Conservation (phyloP, 2,113 vertebrate species). For the Myotis brandtii region DNA sequence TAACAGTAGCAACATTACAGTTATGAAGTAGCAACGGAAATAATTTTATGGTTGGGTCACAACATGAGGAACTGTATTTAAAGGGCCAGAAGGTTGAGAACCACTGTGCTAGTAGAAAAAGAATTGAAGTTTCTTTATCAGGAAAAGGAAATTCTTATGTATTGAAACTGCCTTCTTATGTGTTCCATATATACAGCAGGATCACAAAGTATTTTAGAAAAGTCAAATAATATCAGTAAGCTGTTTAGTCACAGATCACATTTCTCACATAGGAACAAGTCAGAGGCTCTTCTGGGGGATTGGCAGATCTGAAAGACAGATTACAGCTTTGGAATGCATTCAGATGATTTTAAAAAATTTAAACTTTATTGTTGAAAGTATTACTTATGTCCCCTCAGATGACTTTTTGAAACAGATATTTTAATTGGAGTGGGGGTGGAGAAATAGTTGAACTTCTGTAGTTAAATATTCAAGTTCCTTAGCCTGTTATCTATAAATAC, state of each 20-base stretch:
- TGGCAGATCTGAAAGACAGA: conserved; percentile 65
- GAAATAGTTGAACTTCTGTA: conserved; percentile 74
- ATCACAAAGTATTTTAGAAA: conserved; percentile 36
- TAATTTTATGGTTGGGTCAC: too few relatives aligned
- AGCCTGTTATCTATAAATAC: conserved; percentile 76
- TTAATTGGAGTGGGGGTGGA: conserved; percentile 76
- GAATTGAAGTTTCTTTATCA: conserved; percentile 30
- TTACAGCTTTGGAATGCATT: conserved; percentile 68
- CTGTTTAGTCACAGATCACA: conserved; percentile 29
- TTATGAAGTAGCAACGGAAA: too few relatives aligned
- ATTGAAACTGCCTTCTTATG: neutral
- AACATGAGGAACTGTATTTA: too few relatives aligned
- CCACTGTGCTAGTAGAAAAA: neutral
- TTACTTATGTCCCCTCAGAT: conserved; percentile 30
- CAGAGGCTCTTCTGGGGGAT: conserved; percentile 3
- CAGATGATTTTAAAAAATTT: conserved; percentile 54
- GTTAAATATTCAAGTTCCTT: conserved; percentile 76
- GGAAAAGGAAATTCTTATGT: conserved; percentile 36
- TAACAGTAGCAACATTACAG: too few relatives aligned
- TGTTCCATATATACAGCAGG: neutral
- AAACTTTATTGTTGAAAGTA: too few relatives aligned
- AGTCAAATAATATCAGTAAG: neutral
- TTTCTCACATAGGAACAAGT: neutral
- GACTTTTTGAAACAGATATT: conserved; percentile 75
- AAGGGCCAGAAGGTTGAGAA: too few relatives aligned